Evolutionary conservation across 1,140 invertebrate species (phyloP).

Genomic region (Muscidifurax raptorellus): DNA sequence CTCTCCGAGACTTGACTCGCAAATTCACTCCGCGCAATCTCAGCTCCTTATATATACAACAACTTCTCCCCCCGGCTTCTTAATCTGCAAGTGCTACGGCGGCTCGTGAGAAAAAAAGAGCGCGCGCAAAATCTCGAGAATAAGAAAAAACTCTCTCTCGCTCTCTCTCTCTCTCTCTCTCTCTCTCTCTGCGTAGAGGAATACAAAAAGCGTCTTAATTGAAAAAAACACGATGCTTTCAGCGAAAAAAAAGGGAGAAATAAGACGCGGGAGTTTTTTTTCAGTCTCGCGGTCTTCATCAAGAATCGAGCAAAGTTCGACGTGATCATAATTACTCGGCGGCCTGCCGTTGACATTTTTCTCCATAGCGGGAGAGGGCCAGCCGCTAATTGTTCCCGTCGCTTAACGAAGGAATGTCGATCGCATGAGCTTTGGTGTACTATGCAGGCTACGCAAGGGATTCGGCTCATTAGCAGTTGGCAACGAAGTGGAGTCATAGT

Average conservation of each 20-base stretch:
- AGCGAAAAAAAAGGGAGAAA: neutral
- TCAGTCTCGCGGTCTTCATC: slow-evolving; percentile 45
- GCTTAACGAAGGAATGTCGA: slow-evolving; percentile 37
- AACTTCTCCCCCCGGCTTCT: slow-evolving; percentile 12
- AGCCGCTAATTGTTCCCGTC: slow-evolving; percentile 40
- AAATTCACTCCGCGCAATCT: slow-evolving; percentile 38
- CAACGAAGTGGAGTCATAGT: neutral
- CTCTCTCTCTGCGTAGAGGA: slow-evolving; percentile 2
- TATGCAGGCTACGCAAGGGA: slow-evolving; percentile 37
- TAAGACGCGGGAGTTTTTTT: slow-evolving; percentile 12
- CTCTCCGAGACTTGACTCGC: slow-evolving; percentile 4
- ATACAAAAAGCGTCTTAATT: slow-evolving; percentile 46
- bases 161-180: no score
- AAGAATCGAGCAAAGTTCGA: slow-evolving; percentile 44
- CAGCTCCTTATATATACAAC: slow-evolving; percentile 25
- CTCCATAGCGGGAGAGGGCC: neutral
- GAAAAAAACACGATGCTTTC: slow-evolving; percentile 44
- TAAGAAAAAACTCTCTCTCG: slow-evolving; percentile 2
- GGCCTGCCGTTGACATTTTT: slow-evolving; percentile 44
- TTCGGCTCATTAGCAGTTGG: slow-evolving; percentile 49
- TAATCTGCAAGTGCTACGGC: slow-evolving; percentile 40
- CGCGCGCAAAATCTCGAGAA: neutral
- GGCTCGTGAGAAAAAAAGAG: neutral
- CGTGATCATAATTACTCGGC: slow-evolving; percentile 25
- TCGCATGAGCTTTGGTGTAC: neutral